Base-by-base conservation (phyloP, 2,113 vertebrate genomes). In the Coregonus clupeaformis region DNA sequence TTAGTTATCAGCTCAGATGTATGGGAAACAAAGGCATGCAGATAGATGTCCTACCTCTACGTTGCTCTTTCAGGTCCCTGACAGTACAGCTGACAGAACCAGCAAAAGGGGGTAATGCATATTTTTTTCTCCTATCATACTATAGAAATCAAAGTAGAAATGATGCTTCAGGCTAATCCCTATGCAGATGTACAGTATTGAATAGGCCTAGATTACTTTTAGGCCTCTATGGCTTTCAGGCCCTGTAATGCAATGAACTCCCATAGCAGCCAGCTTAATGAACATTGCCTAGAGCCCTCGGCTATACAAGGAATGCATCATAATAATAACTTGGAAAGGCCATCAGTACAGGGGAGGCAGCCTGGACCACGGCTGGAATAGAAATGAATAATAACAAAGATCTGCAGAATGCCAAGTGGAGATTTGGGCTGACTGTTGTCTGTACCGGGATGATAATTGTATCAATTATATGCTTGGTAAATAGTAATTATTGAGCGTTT, bases 341-440 rank as follows among this genome's bases (percentile, higher is more conserved):
- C 30, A 29, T 69, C 20, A 30, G 66, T 84, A 78, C 47, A 75
- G 57, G 80, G 80, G 82, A 77, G 79, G 76, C 36, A 71, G 79
- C 27, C 66, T 12, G 76, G 45, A 71, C 79, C 24, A 62, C 9
- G 29, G 68, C 5, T 52, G 45, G 59, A 64, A 73, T 79, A 69
- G 64, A 72, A 29, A 29, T 14, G 71, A 59, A 71, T 89, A 85
- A 89, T 89, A 86, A 83, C 74, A 84, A 67, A 72, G 72, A 73
- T 74, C 68, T 68, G 67, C 7, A 5, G 72, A 59, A 69, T 77
- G 70, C 42, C 75, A 80, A 78, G 75, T 77, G 55, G 42, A 73
- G 73, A 77, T 78, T 80, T 76, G 57, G 24, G 12, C 25, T 71
- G 69, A 82, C 74, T 79, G 66, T 84, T 85, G 81, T 82, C 71